Evolutionary conservation across 2,113 vertebrate species (phyloP).

Genomic region (Nyctereutes procyonoides): DNA sequence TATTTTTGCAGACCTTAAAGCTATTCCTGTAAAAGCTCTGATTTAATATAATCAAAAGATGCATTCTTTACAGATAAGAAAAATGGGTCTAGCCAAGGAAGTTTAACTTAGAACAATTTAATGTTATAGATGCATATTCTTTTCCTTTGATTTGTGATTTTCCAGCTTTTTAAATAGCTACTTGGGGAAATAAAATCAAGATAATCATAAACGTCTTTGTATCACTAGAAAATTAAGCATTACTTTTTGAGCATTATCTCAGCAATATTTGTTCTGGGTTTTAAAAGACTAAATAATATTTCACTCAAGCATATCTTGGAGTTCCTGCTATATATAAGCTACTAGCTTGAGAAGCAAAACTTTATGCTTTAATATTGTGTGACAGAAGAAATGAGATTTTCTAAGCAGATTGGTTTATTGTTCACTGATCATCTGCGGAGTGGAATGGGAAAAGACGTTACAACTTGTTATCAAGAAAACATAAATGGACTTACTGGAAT

Average conservation of each 20-base stretch:
- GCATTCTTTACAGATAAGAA: conserved; percentile 10
- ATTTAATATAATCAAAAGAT: conserved; percentile 49
- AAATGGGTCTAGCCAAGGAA: neutral
- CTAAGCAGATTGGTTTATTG: conserved; percentile 50
- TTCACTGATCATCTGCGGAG: neutral
- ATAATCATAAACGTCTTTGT: conserved; percentile 51
- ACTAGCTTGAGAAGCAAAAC: conserved; percentile 21
- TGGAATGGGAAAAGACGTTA: neutral
- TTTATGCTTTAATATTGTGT: conserved; percentile 17
- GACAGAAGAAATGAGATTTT: conserved; percentile 52
- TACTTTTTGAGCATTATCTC: conserved; percentile 2
- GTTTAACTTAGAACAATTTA: conserved; percentile 56
- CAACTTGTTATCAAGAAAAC: conserved; percentile 36
- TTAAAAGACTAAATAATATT: conserved; percentile 43
- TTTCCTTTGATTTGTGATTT: conserved; percentile 60
- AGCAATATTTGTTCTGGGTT: neutral
- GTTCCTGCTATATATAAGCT: neutral
- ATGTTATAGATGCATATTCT: neutral
- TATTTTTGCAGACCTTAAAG: neutral
- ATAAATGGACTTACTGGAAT: neutral
- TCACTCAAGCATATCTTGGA: neutral
- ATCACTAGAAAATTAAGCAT: conserved; percentile 10
- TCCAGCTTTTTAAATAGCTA: conserved; percentile 17
- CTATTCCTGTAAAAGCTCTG: conserved; percentile 12
- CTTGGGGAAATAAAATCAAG: conserved; percentile 63